Evolutionary conservation across 1,140 invertebrate species (phyloP), one percentile per base, ranked within the genome.

Genomic region (Pachyrhynchus sulphureomaculatus): DNA sequence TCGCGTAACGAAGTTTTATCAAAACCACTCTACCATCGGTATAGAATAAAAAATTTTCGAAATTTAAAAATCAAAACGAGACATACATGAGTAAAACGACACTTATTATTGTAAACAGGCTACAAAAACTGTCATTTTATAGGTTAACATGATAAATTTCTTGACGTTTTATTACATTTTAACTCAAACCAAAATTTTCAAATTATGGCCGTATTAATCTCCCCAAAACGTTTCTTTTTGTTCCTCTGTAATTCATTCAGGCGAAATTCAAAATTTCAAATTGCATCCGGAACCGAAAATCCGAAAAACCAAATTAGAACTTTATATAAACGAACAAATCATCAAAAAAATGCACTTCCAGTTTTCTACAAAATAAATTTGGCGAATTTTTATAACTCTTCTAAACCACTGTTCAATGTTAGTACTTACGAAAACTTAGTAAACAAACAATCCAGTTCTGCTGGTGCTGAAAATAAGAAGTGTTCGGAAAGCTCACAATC

Each of bases 351-450:
- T 17, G 0, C 29, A 21, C 15, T 9, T 32, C 21, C 37, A 2
- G 17, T 45, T 21, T 34, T 45, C 5, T 61, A 23, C 32, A 36
- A 61, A 21, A 20, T 53, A 2, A 53, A 61, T 51, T 18, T 44
- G 39, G 49, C 48, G 4, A 12, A 32, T n/a, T 61, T 61, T 12
- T 61, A 61, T 17, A 52, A 53, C 12, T 36, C 15, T 5, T 44
- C 41, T 6, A 45, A 23, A 21, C 39, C 48, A 12, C 13, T 53
- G 12, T 48, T 17, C 13, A 56, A 62, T 12, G 44, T 49, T 5
- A 62, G 44, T 21, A 62, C 52, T 37, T 62, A 55, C 24, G 51
- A 62, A 4, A 62, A 42, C 42, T 56, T 62, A 21, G 41, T 62
- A 9, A 55, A 62, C 15, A n/a, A n/a, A n/a, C 60, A 62, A 56